These are phyloP conservation scores for Enteromius thamalakanensis DNA, from an alignment of 2,797 vertebrate genomes.

Conservation along the genomic window DNA sequence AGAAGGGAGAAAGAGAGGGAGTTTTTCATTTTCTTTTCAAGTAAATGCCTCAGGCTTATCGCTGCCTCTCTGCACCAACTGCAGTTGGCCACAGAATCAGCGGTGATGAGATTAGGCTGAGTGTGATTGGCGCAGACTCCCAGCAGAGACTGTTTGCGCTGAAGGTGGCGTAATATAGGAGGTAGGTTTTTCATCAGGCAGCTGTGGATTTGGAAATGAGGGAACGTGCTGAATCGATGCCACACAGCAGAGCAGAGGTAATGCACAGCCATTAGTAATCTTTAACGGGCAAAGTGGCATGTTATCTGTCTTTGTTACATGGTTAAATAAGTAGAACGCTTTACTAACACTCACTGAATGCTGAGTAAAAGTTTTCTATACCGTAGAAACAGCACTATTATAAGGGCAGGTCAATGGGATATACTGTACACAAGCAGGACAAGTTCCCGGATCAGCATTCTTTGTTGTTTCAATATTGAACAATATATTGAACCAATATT, in stretches of 20 bases:
- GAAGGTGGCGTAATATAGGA: slow-evolving; percentile 39
- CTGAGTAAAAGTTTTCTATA: background rate
- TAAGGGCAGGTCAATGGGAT: slow-evolving; percentile 15
- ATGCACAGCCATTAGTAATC: slow-evolving; percentile 10
- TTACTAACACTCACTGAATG: slow-evolving; percentile 13
- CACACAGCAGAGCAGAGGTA: slow-evolving; percentile 17
- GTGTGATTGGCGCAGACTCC: slow-evolving; percentile 49
- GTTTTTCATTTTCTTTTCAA: slow-evolving; percentile 54
- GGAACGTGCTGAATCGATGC: slow-evolving; percentile 35
- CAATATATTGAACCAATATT: background rate
- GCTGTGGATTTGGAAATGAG: slow-evolving; percentile 18
- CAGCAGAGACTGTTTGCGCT: slow-evolving; percentile 37
- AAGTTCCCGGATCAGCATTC: background rate
- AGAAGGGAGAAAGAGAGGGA: slow-evolving; percentile 37
- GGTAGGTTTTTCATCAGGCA: slow-evolving; percentile 20
- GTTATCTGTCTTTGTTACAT: slow-evolving; percentile 26
- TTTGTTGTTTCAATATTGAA: slow-evolving; percentile 1
- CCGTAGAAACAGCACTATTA: slow-evolving; percentile 35
- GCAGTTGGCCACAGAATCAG: slow-evolving; percentile 44
- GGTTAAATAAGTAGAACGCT: slow-evolving; percentile 5
- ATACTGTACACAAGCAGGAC: background rate
- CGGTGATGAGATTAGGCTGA: slow-evolving; percentile 51
- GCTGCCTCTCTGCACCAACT: slow-evolving; percentile 40
- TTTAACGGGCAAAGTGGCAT: slow-evolving; percentile 26
- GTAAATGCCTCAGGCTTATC: slow-evolving; percentile 52